Evolutionary conservation across 2,888 invertebrate genomes (phyloP).

Genomic region (Coenonympha glycerion): DNA sequence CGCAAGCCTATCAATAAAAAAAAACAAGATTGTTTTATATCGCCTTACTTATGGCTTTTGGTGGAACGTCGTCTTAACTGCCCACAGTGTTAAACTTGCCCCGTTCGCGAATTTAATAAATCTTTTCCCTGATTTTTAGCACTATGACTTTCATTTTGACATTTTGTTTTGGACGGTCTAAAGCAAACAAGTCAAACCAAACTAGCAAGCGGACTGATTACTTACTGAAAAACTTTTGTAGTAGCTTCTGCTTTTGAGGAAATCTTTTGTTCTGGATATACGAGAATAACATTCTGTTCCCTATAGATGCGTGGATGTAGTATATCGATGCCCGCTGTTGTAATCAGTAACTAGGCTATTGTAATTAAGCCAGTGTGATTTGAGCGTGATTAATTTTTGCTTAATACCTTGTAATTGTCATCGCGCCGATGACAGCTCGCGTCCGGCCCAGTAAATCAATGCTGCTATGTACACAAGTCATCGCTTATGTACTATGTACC

Average conservation of each 20-base stretch:
- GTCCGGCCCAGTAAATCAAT: conserved; percentile 69
- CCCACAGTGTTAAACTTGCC: background rate
- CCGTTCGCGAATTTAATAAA: background rate
- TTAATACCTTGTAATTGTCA: conserved; percentile 53
- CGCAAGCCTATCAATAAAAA: too few relatives aligned
- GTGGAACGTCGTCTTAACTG: background rate
- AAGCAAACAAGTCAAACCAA: too few relatives aligned
- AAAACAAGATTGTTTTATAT: too few relatives aligned
- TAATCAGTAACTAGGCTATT: conserved; percentile 13
- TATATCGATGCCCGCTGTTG: background rate
- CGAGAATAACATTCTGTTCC: background rate
- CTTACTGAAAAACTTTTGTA: too few relatives aligned
- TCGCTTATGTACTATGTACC: conserved; percentile 64
- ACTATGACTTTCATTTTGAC: background rate
- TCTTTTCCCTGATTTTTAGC: background rate
- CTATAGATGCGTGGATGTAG: background rate
- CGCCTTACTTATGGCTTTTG: too few relatives aligned
- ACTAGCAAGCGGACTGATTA: too few relatives aligned
- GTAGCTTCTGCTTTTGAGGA: background rate
- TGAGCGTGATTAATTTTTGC: conserved; percentile 41
- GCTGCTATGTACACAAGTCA: conserved; percentile 65
- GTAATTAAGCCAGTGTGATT: conserved; percentile 19
- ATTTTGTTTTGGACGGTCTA: background rate
- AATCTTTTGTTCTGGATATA: background rate
- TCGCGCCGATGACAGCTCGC: conserved; percentile 59